Conservation (phyloP, 2,888 invertebrate species). For the Athalia rosae region DNA sequence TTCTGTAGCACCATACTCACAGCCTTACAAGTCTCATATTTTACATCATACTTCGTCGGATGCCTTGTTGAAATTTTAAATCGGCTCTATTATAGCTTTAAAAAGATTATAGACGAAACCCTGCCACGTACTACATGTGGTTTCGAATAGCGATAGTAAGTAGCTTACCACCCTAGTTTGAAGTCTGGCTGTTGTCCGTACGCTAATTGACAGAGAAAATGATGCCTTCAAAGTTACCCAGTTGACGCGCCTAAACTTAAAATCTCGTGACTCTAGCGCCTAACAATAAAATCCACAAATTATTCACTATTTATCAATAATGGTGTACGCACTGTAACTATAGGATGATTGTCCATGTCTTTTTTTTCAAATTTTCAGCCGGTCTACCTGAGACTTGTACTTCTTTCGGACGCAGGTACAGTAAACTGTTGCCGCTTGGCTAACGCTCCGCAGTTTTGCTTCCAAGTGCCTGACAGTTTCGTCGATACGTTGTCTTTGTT, state of each 20-base stretch:
- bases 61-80: background rate
- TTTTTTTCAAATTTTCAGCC: slow-evolving; percentile 79
- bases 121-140: background rate
- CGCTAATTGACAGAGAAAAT: too few species aligned
- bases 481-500: slow-evolving; percentile 66
- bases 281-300: background rate
- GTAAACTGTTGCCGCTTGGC: slow-evolving; percentile 78
- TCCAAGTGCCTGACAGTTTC: slow-evolving; percentile 69
- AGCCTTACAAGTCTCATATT: too few species aligned
- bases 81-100: slow-evolving; percentile 5
- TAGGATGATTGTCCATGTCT: background rate
- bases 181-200: slow-evolving; percentile 1
- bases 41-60: too few species aligned
- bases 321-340: slow-evolving; percentile 12
- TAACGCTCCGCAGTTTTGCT: slow-evolving; percentile 68
- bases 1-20: too few species aligned
- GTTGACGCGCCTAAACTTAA: too few species aligned
- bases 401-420: slow-evolving; percentile 86
- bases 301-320: slow-evolving; percentile 23
- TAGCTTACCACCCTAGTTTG: background rate
- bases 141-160: background rate
- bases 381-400: slow-evolving; percentile 84
- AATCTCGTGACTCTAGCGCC: too few species aligned
- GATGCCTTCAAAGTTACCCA: too few species aligned
- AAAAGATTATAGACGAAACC: slow-evolving; percentile 25